Base-by-base conservation (phyloP, 2,797 vertebrate species). In the Coregonus suidteri region DNA sequence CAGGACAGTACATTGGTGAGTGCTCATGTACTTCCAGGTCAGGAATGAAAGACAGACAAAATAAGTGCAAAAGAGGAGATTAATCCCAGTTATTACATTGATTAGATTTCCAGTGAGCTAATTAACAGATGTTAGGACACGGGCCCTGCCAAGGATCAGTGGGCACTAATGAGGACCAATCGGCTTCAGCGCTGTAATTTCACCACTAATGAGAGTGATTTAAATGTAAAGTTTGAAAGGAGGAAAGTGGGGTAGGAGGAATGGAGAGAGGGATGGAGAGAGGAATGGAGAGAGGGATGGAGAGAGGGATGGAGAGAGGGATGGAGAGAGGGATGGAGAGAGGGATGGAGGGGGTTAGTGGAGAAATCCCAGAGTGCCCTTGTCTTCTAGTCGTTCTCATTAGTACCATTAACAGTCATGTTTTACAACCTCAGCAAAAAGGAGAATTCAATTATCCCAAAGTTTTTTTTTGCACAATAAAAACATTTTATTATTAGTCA, bases 51-150 rank as follows among this genome's bases (percentile, higher is more conserved):
- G 86, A 86, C 71, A 73, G 86, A 83, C 84, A 90, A 91, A 91
- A 90, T 96, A 96, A 96, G 96, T 96, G 95, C 95, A 96, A 98
- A 97, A 96, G 96, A 94, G 95, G 96, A 98, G 96, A 98, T 98
- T 97, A 97, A 97, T 97, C 95, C 94, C 95, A 92, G 97, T 98
- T 98, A 99, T 99, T 98, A 97, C 96, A 96, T 95, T 98, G 97
- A 99, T 99, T 99, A 97, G 96, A 99, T 99, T 98, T 98, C 96
- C 96, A 96, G 96, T 96, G 96, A 96, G 96, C 97, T 99, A 99
- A 99, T 99, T 99, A 98, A 99, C 99, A 97, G 96, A 98, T 98
- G 97, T 98, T 97, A 97, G 96, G 96, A 97, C 96, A 97, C 92
- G 95, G 95, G 96, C 95, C 96, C 94, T 95, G 97, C 95, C 96